Evolutionary conservation across 1,140 invertebrate genomes (phyloP), one percentile per base, ranked within the genome.

Genomic region (Mycetomoellerius zeteki): DNA sequence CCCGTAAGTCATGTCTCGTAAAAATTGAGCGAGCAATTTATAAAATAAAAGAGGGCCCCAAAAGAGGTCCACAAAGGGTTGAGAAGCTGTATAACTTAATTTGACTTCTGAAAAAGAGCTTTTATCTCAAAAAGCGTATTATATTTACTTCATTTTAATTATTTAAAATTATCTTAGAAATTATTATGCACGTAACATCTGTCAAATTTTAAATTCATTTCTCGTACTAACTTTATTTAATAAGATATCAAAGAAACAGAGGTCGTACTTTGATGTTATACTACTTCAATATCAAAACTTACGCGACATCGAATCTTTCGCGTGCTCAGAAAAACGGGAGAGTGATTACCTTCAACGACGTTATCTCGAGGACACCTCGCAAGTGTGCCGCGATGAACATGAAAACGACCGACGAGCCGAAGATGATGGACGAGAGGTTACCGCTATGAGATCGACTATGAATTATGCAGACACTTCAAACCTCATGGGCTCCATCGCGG

Each of bases 361-460:
- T 85, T 54, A 76, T 69, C 54, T 85, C 62, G 62, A 69, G 54
- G 27, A 52, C 54, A 21, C 37, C 84, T 37, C 27, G 71, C 67
- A 58, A 82, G 52, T 60, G 52, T 56, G 37, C 54, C 52, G 54
- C 43, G 80, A 84, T 60, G 69, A 75, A 75, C 52, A 19, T 52
- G 71, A 76, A 58, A 85, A 69, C 54, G 54, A 33, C 67, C 56
- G 73, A 76, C 52, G 71, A 67, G 54, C 62, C 64, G 19, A 69
- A 86, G 72, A 88, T 86, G 86, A 88, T 88, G 82, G 73, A 86
- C 86, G 82, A 88, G 82, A 86, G 73, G 65, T 84, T 75, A 84
- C 69, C n/a, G n/a, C 54, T 43, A 85, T 71, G 56, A 78, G 73
- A 72, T 85, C 82, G 82, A 60, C 72, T 33, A 88, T 88, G 86